These are phyloP conservation scores for Apogon talboti DNA, from an alignment of 2,797 vertebrate species.

Conservation along the genomic window DNA sequence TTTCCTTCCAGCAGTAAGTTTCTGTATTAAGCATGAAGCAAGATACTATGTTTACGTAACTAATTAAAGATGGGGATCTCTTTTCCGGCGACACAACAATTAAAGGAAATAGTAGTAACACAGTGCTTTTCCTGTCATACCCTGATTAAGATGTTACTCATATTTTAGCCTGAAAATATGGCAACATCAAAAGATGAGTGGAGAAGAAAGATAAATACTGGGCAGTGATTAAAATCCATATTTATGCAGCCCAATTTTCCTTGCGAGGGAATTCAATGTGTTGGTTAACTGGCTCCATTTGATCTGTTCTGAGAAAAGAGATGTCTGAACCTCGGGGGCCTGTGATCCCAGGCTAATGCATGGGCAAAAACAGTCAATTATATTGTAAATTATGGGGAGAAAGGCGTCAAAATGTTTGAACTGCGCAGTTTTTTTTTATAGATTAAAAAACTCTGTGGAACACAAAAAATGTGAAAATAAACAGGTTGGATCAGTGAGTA, in stretches of 20 bases:
- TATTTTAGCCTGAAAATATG: constrained; percentile 76
- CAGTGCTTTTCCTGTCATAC: constrained; percentile 51
- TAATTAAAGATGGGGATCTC: constrained; percentile 65
- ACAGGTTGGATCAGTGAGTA: constrained; percentile 57
- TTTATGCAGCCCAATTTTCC: constrained; percentile 85
- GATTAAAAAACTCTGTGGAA: constrained; percentile 57
- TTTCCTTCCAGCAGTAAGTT: constrained; percentile 40
- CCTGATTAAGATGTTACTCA: constrained; percentile 74
- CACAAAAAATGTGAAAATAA: constrained; percentile 62
- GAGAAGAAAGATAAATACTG: constrained; percentile 84
- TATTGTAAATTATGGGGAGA: constrained; percentile 79
- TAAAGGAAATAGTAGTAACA: constrained; percentile 60
- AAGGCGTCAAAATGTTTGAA: constrained; percentile 75
- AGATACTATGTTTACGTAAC: constrained; percentile 62
- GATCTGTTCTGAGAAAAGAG: constrained; percentile 80
- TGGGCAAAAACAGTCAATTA: constrained; percentile 84
- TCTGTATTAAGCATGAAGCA: constrained; percentile 39
- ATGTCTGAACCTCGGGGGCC: constrained; percentile 78
- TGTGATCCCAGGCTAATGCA: constrained; percentile 82
- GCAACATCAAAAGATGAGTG: constrained; percentile 81
- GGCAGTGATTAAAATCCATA: constrained; percentile 85
- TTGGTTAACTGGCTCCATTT: constrained; percentile 82
- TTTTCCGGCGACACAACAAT: constrained; percentile 52
- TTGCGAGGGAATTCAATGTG: constrained; percentile 75
- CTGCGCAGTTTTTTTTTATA: constrained; percentile 35